Evolutionary conservation across 1,140 invertebrate genomes (phyloP).

Genomic region (Saccostrea glomerata): DNA sequence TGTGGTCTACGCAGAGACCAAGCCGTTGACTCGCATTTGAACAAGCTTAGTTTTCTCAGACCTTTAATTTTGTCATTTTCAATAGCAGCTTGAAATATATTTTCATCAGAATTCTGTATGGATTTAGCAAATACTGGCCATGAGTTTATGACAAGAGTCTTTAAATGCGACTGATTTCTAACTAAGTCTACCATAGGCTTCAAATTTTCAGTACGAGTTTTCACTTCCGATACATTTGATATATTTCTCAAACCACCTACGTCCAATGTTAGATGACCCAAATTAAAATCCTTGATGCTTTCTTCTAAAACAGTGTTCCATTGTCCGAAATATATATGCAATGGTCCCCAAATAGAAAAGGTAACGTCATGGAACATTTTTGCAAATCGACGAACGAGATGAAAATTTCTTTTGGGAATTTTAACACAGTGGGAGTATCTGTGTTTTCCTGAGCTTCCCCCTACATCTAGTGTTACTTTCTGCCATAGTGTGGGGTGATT

Average conservation of each 20-base stretch:
- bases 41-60: conserved; percentile 58
- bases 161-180: conserved; percentile 50
- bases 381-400: conserved; percentile 58
- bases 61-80: conserved; percentile 54
- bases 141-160: conserved; percentile 52
- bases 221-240: conserved; percentile 39
- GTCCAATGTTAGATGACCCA: conserved; percentile 57
- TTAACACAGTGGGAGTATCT: neutral
- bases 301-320: conserved; percentile 47
- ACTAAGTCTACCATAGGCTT: conserved; percentile 51
- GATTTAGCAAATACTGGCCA: conserved; percentile 60
- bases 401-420: conserved; percentile 50
- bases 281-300: conserved; percentile 48
- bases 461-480: conserved; percentile 44
- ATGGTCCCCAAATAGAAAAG: conserved; percentile 51
- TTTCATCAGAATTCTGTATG: conserved; percentile 41
- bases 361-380: conserved; percentile 56
- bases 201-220: conserved; percentile 50
- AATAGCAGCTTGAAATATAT: conserved; percentile 58
- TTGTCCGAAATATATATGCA: conserved; percentile 41
- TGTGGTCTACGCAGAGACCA: conserved; percentile 56
- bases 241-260: conserved; percentile 54
- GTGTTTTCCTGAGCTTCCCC: conserved; percentile 51
- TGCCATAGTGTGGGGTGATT: conserved; percentile 61
- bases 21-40: conserved; percentile 53